Evolutionary conservation across 1,140 invertebrate genomes (phyloP).

Genomic region (Luehdorfia chinensis): DNA sequence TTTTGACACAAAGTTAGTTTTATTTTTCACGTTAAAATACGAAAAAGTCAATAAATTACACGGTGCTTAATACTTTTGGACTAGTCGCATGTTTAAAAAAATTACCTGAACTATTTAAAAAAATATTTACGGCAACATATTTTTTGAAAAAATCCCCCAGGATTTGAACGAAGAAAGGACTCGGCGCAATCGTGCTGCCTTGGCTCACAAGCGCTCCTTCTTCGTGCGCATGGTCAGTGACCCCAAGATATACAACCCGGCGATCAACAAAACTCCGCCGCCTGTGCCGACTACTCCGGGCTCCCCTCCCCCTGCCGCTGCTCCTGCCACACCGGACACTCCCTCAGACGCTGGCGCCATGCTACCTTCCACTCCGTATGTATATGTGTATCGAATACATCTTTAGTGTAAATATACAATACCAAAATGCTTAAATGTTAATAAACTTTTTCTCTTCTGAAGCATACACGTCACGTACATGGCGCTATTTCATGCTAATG

Average conservation of each 20-base stretch:
- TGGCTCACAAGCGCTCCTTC: slow-evolving; percentile 94
- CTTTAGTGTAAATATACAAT: too few relatives aligned
- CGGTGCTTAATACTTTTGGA: too few relatives aligned
- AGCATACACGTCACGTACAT: background rate
- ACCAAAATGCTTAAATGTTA: too few relatives aligned
- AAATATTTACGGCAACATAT: too few relatives aligned
- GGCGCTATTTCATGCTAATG: too few relatives aligned
- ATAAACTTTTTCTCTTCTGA: background rate
- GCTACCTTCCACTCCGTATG: slow-evolving; percentile 55
- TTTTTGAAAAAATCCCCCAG: slow-evolving; percentile 27
- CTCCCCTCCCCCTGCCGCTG: slow-evolving; percentile 69
- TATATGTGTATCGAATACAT: slow-evolving; percentile 7
- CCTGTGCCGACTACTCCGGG: slow-evolving; percentile 82
- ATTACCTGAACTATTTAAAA: too few relatives aligned
- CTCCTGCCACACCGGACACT: slow-evolving; percentile 65
- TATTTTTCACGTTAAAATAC: too few relatives aligned
- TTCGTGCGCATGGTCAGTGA: slow-evolving; percentile 98
- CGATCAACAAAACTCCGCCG: slow-evolving; percentile 84
- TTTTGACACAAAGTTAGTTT: too few relatives aligned
- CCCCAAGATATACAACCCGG: slow-evolving; percentile 96
- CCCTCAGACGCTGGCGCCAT: slow-evolving; percentile 39
- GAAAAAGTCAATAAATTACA: too few relatives aligned
- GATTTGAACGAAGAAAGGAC: slow-evolving; percentile 66
- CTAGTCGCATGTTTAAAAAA: too few relatives aligned
- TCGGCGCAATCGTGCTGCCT: slow-evolving; percentile 78